Evolutionary conservation across 2,888 invertebrate genomes (phyloP).

Genomic region (Liopterus haemorrhoidalis): DNA sequence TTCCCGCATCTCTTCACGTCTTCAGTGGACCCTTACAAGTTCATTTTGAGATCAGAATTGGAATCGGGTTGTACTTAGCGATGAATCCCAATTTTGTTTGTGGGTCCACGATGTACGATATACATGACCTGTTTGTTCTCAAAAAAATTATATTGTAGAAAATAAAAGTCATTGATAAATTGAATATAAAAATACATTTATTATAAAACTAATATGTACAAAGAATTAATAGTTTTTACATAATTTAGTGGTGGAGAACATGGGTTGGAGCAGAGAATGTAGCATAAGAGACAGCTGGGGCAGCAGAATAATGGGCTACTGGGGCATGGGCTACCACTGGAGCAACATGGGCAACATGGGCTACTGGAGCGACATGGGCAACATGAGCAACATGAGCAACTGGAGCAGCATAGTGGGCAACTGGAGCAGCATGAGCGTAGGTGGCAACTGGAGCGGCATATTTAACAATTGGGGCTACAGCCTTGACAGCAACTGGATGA

Average conservation of each 20-base stretch:
- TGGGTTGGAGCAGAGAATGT: no score
- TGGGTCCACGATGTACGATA: no score
- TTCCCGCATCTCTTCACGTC: no score
- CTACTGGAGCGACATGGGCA: conserved; percentile 23
- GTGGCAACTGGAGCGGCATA: conserved; percentile 27
- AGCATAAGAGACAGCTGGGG: conserved; percentile 5
- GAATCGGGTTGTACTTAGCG: no score
- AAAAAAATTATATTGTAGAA: background rate
- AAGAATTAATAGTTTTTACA: no score
- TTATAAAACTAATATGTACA: background rate
- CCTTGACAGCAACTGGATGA: conserved; percentile 34
- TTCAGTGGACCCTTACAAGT: no score
- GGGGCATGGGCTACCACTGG: conserved; percentile 1
- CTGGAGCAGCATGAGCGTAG: conserved; percentile 16
- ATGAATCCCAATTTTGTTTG: no score
- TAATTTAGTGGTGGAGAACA: no score
- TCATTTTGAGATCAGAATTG: no score
- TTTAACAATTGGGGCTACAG: conserved; percentile 36
- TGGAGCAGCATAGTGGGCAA: conserved; percentile 29
- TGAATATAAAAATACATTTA: background rate
- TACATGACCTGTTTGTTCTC: background rate
- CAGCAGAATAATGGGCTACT: background rate
- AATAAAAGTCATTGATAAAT: background rate
- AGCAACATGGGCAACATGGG: conserved; percentile 10
- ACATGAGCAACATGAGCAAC: conserved; percentile 30